phyloP scores from a whole-genome alignment of 64 coral and sea anemone genomes.

The Actinia tenebrosa region DNA sequence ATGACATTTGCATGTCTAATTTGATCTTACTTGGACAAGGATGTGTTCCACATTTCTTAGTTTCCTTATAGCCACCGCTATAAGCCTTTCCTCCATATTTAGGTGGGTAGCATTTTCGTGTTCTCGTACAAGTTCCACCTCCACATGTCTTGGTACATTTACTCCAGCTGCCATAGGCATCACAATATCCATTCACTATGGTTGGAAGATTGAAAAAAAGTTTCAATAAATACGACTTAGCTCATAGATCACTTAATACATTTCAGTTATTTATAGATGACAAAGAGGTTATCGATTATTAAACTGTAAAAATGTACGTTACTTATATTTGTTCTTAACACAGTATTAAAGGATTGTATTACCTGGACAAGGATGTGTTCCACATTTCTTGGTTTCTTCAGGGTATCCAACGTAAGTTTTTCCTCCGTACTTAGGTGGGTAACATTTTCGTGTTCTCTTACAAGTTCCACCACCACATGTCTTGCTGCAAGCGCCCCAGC shows the following conservation, averaged over 20 bases:
- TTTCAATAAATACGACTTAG: too few relatives aligned
- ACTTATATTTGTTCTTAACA: too few relatives aligned
- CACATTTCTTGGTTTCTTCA: neutral
- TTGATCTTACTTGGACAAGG: neutral
- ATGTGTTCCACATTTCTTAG: neutral
- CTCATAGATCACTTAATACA: too few relatives aligned
- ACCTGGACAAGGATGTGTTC: neutral
- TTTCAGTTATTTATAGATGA: too few relatives aligned
- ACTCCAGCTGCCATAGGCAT: neutral
- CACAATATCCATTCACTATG: too few relatives aligned
- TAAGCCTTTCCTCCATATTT: neutral
- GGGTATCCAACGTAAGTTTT: neutral
- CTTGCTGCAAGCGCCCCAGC: neutral
- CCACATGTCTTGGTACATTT: neutral
- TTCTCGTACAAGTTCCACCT: neutral
- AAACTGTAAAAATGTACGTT: too few relatives aligned
- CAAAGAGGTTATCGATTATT: too few relatives aligned
- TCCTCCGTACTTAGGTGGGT: conserved; percentile 25
- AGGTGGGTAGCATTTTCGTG: neutral
- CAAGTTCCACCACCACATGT: neutral
- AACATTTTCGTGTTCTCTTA: conserved; percentile 32
- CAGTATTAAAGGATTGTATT: neutral
- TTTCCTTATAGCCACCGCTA: neutral
- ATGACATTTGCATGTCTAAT: too few relatives aligned
- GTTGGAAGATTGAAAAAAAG: too few relatives aligned